Percentiles rank a stretch among this genome's conserved stretches.
Conservation (phyloP, 2,113 vertebrate species). For the Hydrochoerus hydrochaeris region DNA sequence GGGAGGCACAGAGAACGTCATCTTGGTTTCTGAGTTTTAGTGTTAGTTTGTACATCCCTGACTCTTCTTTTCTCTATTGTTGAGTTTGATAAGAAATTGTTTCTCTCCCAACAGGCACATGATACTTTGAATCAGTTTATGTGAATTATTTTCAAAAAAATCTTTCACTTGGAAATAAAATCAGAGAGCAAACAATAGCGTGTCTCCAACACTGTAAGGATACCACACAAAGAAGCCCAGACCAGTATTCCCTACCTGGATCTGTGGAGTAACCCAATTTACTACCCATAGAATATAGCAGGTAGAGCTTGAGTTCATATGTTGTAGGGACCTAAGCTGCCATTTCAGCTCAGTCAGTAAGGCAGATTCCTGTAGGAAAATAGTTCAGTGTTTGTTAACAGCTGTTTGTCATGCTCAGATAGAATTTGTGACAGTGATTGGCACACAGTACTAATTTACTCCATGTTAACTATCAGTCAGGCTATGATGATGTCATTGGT, state of each 20-base stretch:
- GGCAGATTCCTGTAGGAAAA: not conserved
- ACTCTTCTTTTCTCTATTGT: not conserved
- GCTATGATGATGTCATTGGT: not conserved
- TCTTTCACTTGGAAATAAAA: not conserved
- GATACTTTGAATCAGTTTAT: not conserved
- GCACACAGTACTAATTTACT: not conserved
- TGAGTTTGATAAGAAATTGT: not conserved
- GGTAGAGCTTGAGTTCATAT: too few species aligned
- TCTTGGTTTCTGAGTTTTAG: not conserved
- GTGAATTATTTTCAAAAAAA: not conserved
- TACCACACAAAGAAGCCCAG: not conserved
- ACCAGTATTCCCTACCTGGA: rapidly evolving
- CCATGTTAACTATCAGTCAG: not conserved
- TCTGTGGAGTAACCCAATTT: not conserved
- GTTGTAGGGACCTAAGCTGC: rapidly evolving
- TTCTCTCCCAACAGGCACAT: not conserved
- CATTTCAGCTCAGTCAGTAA: not conserved
- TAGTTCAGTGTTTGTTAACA: not conserved
- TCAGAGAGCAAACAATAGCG: not conserved
- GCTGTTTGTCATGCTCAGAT: not conserved
- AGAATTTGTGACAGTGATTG: not conserved
- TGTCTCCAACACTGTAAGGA: not conserved
- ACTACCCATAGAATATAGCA: not conserved
- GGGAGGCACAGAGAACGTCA: not conserved
- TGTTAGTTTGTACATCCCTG: not conserved